Conservation (phyloP, 2,888 invertebrate genomes). For the Celastrina argiolus region DNA sequence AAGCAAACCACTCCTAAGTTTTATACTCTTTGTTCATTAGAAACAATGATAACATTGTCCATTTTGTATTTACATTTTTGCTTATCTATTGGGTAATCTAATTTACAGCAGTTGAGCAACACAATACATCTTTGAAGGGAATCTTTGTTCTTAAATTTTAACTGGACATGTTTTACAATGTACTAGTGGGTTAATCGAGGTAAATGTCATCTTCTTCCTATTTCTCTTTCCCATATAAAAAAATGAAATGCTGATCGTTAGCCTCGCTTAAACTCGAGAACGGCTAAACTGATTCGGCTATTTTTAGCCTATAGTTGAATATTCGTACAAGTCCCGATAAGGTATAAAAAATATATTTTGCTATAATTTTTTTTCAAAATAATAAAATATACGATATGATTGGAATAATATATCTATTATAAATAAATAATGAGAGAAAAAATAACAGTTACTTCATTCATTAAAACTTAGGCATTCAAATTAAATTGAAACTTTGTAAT, state of each 20-base stretch:
- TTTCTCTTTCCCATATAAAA: too few relatives aligned
- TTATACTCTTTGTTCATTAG: slow-evolving; percentile 39
- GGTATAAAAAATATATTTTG: too few relatives aligned
- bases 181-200: not conserved
- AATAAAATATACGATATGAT: too few relatives aligned
- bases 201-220: not conserved
- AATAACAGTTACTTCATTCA: not conserved
- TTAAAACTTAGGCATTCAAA: not conserved
- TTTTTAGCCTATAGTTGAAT: too few relatives aligned
- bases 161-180: not conserved
- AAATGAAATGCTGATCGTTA: too few relatives aligned
- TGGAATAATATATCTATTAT: not conserved
- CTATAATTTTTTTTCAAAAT: too few relatives aligned
- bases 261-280: too few relatives aligned
- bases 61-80: slow-evolving; percentile 52
- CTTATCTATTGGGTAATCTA: slow-evolving; percentile 53
- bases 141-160: not conserved
- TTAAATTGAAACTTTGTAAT: not conserved
- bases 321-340: too few relatives aligned
- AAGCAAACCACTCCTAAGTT: slow-evolving; percentile 49
- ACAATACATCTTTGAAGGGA: slow-evolving; percentile 23
- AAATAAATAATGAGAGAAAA: not conserved
- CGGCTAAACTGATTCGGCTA: too few relatives aligned
- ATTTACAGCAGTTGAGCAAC: slow-evolving; percentile 39
- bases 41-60: slow-evolving; percentile 55